Percentiles rank a stretch among this genome's conserved stretches.
Evolutionary conservation across 2,888 invertebrate species (phyloP).

Genomic region (Eulithis testata): DNA sequence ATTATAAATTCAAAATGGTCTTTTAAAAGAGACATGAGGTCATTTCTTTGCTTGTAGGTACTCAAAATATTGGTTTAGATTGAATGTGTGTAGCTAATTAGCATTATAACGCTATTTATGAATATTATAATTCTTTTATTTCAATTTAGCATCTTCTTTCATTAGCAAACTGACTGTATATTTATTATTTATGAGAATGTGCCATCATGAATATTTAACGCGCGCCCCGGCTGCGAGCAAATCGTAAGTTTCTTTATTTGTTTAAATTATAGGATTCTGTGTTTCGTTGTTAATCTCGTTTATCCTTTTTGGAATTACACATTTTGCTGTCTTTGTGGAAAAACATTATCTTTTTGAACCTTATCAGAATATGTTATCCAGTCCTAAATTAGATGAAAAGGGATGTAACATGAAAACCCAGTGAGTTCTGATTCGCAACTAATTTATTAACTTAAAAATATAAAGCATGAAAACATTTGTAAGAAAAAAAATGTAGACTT

Average conservation of each 20-base stretch:
- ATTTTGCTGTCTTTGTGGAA: not conserved
- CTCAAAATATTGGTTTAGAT: too few relatives aligned
- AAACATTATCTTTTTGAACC: not conserved
- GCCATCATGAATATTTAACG: constrained; percentile 75
- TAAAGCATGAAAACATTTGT: too few relatives aligned
- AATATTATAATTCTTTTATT: constrained; percentile 4
- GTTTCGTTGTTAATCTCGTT: not conserved
- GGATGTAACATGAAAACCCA: too few relatives aligned
- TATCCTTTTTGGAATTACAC: constrained; percentile 7
- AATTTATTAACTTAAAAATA: too few relatives aligned
- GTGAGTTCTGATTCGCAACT: too few relatives aligned
- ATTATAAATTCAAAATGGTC: not conserved
- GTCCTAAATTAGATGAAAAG: too few relatives aligned
- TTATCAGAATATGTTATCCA: too few relatives aligned
- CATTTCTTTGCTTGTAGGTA: too few relatives aligned
- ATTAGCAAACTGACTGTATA: constrained; percentile 68
- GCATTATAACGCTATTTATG: not conserved
- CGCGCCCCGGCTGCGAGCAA: constrained; percentile 54
- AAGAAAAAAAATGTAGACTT: too few relatives aligned
- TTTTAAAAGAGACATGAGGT: not conserved
- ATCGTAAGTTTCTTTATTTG: constrained; percentile 52
- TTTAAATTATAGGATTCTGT: constrained; percentile 47
- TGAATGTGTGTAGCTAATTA: not conserved
- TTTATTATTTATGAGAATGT: constrained; percentile 76
- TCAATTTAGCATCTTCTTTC: constrained; percentile 73